Evolutionary conservation across 2,888 invertebrate species (phyloP), one percentile per base, ranked within the genome.

Genomic region (Erebia aethiops): DNA sequence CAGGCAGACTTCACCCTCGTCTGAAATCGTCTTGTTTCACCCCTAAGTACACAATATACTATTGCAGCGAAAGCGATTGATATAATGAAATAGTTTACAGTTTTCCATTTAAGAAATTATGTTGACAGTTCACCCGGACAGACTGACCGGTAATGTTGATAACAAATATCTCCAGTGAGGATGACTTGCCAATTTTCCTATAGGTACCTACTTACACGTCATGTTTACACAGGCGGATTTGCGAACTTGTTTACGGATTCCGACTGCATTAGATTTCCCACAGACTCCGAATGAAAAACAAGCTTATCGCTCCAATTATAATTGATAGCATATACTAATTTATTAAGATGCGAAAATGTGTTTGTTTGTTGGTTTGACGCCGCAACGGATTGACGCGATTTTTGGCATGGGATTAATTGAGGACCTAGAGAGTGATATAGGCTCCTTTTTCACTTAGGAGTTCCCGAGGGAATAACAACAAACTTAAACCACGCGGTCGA

Each of bases 231-330:
- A 46, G 54, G 10, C n/a, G 49, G 13, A 49, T 64, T 52, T 35
- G 26, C 49, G 35, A 26, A 67, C 26, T 14, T 58, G 67, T 67
- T 67, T 60, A 67, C 41, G 41, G 43, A 67, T 57, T 46, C 46
- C 1, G 43, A 60, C 16, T 57, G 66, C 43, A 16, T 54, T 61
- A 69, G 18, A 69, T 54, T 69, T 54, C 54, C 54, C 13, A 52
- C 41, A 41, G 52, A 21, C 26, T 61, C 16, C 51, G 43, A 60
- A 60, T 13, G 54, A 54, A 61, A 60, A 66, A 54, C 70, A 66
- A 66, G 57, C 26, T 67, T 67, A 71, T 71, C 71, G 46, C 11
- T n/a, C 62, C 26, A 63, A 71, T 71, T 71, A 71, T 63, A 46
- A 57, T 57, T 7, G 61, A 3, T 9, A 10, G 16, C 26, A 26